phyloP scores from a whole-genome alignment of 2,797 vertebrate genomes.

The Scomberomorus guttatus region DNA sequence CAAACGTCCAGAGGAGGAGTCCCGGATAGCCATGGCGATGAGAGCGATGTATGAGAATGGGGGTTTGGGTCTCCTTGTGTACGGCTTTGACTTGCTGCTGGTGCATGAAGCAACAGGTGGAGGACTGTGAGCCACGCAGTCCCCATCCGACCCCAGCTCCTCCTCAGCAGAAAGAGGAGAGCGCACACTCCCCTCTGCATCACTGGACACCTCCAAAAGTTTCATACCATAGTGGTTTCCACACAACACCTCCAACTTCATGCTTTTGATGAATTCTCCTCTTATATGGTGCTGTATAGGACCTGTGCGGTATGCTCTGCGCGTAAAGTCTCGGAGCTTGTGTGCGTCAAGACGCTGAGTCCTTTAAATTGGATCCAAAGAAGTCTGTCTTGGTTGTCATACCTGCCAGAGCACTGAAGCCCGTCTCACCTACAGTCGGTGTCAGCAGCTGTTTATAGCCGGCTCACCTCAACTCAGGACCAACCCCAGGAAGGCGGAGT shows the following conservation, averaged over 20 bases:
- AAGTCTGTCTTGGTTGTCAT: constrained; percentile 17
- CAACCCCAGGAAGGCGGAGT: constrained; percentile 82
- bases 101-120: constrained; percentile 67
- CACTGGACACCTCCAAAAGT: constrained; percentile 78
- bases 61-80: constrained; percentile 95
- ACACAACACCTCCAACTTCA: constrained; percentile 92
- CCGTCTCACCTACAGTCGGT: constrained; percentile 68
- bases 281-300: neutral
- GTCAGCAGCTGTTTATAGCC: constrained; percentile 78
- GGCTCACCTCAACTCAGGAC: constrained; percentile 81
- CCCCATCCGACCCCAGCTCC: constrained; percentile 95
- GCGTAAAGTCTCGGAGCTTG: constrained; percentile 22
- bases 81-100: constrained; percentile 88
- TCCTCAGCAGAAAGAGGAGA: constrained; percentile 88
- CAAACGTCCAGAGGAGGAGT: constrained; percentile 91
- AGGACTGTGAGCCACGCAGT: constrained; percentile 93
- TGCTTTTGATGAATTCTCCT: constrained; percentile 48
- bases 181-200: constrained; percentile 83
- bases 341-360: constrained; percentile 48
- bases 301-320: constrained; percentile 2
- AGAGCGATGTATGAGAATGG: constrained; percentile 98
- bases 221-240: constrained; percentile 84
- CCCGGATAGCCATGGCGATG: constrained; percentile 97
- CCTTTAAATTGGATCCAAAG: constrained; percentile 21
- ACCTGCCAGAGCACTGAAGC: constrained; percentile 61